Percentiles rank a stretch among this genome's conserved stretches.
Evolutionary conservation across 2,888 invertebrate species (phyloP).

Genomic region (Hyposoter didymator): DNA sequence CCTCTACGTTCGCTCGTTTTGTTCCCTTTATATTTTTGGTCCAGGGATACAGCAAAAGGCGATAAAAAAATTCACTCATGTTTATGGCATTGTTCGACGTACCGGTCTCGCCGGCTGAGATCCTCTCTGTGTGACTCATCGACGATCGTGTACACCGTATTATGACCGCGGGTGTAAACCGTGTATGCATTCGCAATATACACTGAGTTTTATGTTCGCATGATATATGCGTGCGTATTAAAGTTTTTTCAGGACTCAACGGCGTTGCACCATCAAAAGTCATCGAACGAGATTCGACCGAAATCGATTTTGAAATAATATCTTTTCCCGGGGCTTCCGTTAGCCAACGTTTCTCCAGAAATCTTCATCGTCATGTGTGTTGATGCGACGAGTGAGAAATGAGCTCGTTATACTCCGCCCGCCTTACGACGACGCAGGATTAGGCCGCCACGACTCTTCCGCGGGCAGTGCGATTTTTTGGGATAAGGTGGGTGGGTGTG

Average conservation of each 20-base stretch:
- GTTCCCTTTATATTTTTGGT: constrained; percentile 1
- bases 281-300: not conserved
- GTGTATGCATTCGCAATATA: not conserved
- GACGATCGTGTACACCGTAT: constrained; percentile 8
- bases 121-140: constrained; percentile 53
- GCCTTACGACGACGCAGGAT: not conserved
- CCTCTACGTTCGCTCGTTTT: constrained; percentile 6
- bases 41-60: constrained; percentile 12
- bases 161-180: constrained; percentile 5
- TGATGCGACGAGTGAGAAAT: not conserved
- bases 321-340: not conserved
- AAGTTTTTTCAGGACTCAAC: not conserved
- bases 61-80: constrained; percentile 53
- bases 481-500: not conserved
- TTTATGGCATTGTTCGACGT: constrained; percentile 61
- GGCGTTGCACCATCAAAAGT: not conserved
- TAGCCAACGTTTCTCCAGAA: not conserved
- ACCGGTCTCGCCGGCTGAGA: constrained; percentile 18
- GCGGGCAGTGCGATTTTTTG: not conserved
- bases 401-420: not conserved
- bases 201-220: not conserved
- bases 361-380: not conserved
- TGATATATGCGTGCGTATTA: not conserved
- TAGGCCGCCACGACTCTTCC: not conserved
- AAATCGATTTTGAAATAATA: not conserved